phyloP scores from a whole-genome alignment of 2,113 vertebrate genomes.

The Microcebus griseorufus region DNA sequence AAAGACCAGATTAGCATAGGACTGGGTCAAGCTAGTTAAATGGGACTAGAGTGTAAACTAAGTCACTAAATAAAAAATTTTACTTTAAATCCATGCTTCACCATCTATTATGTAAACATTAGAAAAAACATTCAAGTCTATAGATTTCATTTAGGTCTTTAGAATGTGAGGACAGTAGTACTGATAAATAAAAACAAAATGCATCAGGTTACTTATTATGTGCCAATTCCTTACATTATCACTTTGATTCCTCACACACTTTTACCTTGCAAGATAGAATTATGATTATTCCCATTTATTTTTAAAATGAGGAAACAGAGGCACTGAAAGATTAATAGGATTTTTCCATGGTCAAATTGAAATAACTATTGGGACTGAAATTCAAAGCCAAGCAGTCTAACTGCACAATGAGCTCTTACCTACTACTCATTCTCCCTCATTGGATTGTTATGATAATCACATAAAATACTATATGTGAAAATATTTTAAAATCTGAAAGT shows the following conservation, averaged over 20 bases:
- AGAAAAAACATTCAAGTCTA: not conserved
- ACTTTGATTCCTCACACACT: not conserved
- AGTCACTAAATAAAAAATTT: not conserved
- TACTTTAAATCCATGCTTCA: not conserved
- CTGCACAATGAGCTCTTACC: not conserved
- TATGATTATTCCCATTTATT: not conserved
- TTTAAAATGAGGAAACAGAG: not conserved
- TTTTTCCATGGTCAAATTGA: not conserved
- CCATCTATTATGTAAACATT: not conserved
- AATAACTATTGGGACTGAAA: not conserved
- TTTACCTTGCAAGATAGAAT: not conserved
- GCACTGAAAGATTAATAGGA: not conserved
- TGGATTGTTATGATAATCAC: not conserved
- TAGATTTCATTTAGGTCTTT: not conserved
- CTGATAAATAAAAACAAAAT: not conserved
- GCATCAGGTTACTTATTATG: not conserved
- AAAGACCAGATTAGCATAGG: not conserved
- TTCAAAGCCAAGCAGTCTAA: not conserved
- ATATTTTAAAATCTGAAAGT: not conserved
- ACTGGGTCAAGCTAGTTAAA: not conserved
- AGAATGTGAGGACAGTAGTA: not conserved
- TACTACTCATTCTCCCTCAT: not conserved
- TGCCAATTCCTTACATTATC: not conserved
- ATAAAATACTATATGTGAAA: not conserved
- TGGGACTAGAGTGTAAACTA: not conserved